A percentile compares a stretch with the other conserved stretches of the same genome.
Conservation (phyloP, 1,140 invertebrate genomes). For the Gryon sp. region DNA sequence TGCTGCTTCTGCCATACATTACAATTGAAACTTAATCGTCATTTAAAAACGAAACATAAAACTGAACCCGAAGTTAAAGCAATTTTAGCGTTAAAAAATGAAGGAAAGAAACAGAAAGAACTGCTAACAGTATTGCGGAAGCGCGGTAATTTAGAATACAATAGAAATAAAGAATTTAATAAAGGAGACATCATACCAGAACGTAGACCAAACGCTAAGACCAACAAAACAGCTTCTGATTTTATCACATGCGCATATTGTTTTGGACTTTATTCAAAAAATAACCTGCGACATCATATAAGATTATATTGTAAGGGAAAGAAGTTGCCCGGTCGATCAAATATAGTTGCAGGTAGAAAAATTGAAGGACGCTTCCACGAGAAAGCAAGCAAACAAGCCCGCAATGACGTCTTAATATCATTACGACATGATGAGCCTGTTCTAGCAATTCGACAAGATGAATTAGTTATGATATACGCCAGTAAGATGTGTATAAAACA, state of each 20-base stretch:
- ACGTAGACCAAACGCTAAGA: not conserved
- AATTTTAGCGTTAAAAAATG: not conserved
- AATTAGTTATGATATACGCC: not conserved
- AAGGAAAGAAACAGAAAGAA: not conserved
- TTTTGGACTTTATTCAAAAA: not conserved
- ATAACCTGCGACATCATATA: not conserved
- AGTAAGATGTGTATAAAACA: conserved; percentile 9
- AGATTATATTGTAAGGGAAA: not conserved
- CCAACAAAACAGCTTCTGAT: not conserved
- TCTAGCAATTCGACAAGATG: not conserved
- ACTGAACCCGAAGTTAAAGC: not conserved
- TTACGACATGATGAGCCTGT: conserved; percentile 9
- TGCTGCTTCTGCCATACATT: not conserved
- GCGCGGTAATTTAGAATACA: conserved; percentile 3
- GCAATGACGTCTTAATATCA: not conserved
- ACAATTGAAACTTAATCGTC: not conserved
- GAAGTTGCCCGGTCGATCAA: not conserved
- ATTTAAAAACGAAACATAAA: not conserved
- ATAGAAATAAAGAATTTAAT: not conserved
- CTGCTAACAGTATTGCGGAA: not conserved
- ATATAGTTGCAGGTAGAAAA: not conserved
- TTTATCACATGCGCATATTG: not conserved
- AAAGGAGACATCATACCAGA: not conserved
- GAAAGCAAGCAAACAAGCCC: not conserved
- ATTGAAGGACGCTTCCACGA: not conserved